Conservation (phyloP, 2,888 invertebrate species). For the Leptarthrus brevirostris region DNA sequence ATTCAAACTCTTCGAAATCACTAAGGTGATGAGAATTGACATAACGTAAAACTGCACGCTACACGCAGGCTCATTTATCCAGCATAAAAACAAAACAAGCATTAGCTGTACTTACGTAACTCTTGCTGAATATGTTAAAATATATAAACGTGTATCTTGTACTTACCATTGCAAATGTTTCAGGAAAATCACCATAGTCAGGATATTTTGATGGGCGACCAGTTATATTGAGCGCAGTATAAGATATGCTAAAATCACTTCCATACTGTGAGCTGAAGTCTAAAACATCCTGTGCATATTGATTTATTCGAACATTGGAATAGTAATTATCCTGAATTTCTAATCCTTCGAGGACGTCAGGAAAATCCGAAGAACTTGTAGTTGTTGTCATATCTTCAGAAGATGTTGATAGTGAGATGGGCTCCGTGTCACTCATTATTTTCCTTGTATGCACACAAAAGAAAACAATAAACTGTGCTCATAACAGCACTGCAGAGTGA, state of each 20-base stretch:
- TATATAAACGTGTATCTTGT: too few relatives aligned
- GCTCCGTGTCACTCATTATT: conserved; percentile 35
- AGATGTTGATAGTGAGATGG: conserved; percentile 16
- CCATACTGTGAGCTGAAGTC: conserved; percentile 94
- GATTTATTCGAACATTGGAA: conserved; percentile 69
- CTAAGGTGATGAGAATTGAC: too few relatives aligned
- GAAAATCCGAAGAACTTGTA: conserved; percentile 50
- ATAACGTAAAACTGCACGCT: too few relatives aligned
- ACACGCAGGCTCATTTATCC: too few relatives aligned
- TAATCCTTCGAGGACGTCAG: conserved; percentile 52
- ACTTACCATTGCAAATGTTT: conserved; percentile 86
- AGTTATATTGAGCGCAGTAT: conserved; percentile 86
- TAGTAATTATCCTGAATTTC: conserved; percentile 52
- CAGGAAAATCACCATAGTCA: conserved; percentile 90
- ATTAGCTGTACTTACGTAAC: conserved; percentile 1
- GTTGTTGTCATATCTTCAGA: conserved; percentile 44
- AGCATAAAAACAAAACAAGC: too few relatives aligned
- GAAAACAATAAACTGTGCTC: not conserved
- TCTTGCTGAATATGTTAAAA: too few relatives aligned
- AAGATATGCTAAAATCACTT: conserved; percentile 86
- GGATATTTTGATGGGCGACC: conserved; percentile 89
- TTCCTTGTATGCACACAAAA: not conserved
- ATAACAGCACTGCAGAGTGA: not conserved
- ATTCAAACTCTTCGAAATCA: too few relatives aligned
- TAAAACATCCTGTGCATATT: conserved; percentile 81